Evolutionary conservation across 1,140 invertebrate species (phyloP), one percentile per base, ranked within the genome.

Genomic region (Himalopsyche phryganea): DNA sequence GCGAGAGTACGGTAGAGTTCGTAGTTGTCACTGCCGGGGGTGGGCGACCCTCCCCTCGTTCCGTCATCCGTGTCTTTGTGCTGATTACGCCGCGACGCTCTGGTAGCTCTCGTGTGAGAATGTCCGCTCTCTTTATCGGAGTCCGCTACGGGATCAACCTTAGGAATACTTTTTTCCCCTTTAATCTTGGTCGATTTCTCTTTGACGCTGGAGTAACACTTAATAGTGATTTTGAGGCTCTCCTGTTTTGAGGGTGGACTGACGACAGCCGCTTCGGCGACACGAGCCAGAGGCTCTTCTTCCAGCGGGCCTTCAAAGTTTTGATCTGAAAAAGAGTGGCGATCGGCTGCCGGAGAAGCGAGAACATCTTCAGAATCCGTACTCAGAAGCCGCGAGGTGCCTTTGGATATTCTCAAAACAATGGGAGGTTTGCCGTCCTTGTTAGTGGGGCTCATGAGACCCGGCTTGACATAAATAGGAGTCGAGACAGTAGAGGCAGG

Each of bases 321-420:
- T 14, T 52, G 49, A 35, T 59, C 59, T 1, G 58, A 54, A 47
- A 72, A 75, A 40, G 75, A 76, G 67, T 76, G 71, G 61, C 77
- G 69, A 52, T 79, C 76, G 61, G 76, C 75, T 60, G 71, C 68
- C 56, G 77, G 78, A 40, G 77, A 80, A 58, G 74, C 76, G 48
- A 78, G 71, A 13, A 76, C 70, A 69, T 82, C 81, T 74, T 83
- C 81, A 50, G 80, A 82, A 65, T 83, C 81, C 36, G 81, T 83
- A 66, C 81, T 83, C 45, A 83, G 77, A 67, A 83, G 76, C 61
- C 81, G 79, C 33, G 81, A 83, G 50, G 81, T 83, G 45, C 81
- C 81, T 70, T 83, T 83, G 35, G 81, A 83, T 73, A 83, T 83
- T 66, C 81, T 73, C 6, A 83, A 66, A 41, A 83, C 81, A 63